Evolutionary conservation across 2,113 vertebrate species (phyloP).

Genomic region (Ctenomys sociabilis): DNA sequence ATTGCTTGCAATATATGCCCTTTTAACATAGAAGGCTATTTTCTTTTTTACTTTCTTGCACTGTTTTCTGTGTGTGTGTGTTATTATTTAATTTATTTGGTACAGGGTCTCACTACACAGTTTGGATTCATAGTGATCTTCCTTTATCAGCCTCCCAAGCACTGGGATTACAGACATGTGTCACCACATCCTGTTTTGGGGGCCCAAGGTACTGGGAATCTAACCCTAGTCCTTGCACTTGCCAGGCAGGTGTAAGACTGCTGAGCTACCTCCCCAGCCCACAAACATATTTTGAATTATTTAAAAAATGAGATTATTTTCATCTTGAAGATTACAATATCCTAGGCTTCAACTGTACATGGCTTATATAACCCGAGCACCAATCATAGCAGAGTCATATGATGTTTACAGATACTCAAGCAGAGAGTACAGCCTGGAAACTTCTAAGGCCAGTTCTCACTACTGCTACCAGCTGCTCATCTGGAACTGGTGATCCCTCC

Average conservation of each 20-base stretch:
- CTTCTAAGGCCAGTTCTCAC: background rate
- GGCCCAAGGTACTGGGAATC: no score
- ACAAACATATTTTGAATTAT: background rate
- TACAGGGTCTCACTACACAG: no score
- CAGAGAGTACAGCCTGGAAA: background rate
- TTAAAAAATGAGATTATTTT: background rate
- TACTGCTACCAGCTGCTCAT: background rate
- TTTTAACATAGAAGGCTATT: background rate
- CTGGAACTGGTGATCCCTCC: background rate
- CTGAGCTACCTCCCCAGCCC: no score
- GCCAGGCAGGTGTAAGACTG: no score
- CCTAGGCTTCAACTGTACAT: background rate
- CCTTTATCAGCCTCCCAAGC: no score
- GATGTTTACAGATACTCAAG: background rate
- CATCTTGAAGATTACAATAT: slow-evolving; percentile 19
- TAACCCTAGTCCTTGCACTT: no score
- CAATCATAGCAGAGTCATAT: background rate
- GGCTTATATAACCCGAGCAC: background rate
- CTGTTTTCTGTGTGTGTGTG: background rate
- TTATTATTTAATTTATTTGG: no score
- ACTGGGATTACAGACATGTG: no score
- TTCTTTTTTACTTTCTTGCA: background rate
- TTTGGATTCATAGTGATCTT: no score
- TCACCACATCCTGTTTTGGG: no score
- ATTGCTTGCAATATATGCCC: background rate